Evolutionary conservation across 2,888 invertebrate genomes (phyloP), one percentile per base, ranked within the genome.

Genomic region (Chorisops tibialis): DNA sequence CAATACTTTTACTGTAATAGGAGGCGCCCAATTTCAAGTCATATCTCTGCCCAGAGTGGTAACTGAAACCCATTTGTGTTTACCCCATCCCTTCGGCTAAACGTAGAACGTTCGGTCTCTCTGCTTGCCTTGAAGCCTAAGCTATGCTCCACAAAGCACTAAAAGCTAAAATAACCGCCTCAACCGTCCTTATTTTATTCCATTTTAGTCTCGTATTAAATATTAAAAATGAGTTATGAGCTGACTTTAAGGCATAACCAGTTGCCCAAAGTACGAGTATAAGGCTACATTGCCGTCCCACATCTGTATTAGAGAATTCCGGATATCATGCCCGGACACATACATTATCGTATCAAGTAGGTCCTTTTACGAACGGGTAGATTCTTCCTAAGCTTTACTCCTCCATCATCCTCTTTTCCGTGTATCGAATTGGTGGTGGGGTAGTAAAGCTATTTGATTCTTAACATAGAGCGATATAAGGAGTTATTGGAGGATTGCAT

Each of bases 201-300:
- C 47, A 47, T 61, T 54, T 54, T 61, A 54, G 54, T 61, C 54
- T 52, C 61, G 39, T 54, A 61, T 61, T 61, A 61, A 61, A 61
- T 61, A 61, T 61, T 61, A 61, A 61, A 61, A 61, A 61, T 61
- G 61, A 61, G 61, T 61, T 61, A 61, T 61, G 56, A 48, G 54
- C 49, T 48, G 54, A 54, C 61, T 61, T 61, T 47, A 61, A 61
- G 61, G 56, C 61, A 61, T 56, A 61, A 61, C 61, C 54, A 61
- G 24, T 37, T 56, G 18, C 48, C 54, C 30, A 30, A 30, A 30
- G 30, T 30, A 30, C 9, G 7, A 30, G 30, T 5, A 30, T 30
- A 30, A n/a, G n/a, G n/a, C n/a, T n/a, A n/a, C n/a, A n/a, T n/a
- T 24, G n/a, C 14, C 22, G 22, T 30, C 30, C 30, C 30, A 30